Evolutionary conservation across 2,113 vertebrate genomes (phyloP), one percentile per base, ranked within the genome.

Genomic region (Pimephales promelas): DNA sequence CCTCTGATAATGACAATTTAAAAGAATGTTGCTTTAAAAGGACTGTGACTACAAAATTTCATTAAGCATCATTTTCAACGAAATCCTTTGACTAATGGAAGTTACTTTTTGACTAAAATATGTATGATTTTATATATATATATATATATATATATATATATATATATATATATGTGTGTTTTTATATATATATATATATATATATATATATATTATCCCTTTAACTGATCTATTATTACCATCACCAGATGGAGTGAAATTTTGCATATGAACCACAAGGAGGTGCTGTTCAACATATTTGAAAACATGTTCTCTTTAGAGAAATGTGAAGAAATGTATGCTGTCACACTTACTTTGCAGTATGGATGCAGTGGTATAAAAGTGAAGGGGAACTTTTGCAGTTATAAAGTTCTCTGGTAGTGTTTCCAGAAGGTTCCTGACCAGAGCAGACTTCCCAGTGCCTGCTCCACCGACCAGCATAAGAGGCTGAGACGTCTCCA

Each of bases 401-500:
- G 91, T 74, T 71, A 90, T 56, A 54, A 87, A 91, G 76, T 92
- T 90, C 84, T 95, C 93, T 59, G 90, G 91, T 80, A 94, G 91
- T 81, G 87, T 89, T 79, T 88, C 77, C 81, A 96, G 87, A 84
- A 89, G 90, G 59, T 95, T 93, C 68, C 86, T 91, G 43, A 92
- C 86, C 85, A 93, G 75, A 66, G 92, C 85, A 66, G 91, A 91
- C 87, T 97, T 95, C 26, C 92, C 92, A 84, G 87, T 91, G 74
- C 94, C 92, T 26, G 91, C 91, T 68, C 91, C 94, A 26, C 93
- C 93, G 79, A 94, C 92, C 34, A 91, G 89, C 88, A 90, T 92
- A 84, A 95, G 66, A 0, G 85, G 91, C 74, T 94, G 91, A 7
- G 70, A 91, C 24, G 90, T 90, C 79, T 93, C 89, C 84, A 94